Conservation (phyloP, 2,113 vertebrate genomes). For the Onychostruthus taczanowskii region DNA sequence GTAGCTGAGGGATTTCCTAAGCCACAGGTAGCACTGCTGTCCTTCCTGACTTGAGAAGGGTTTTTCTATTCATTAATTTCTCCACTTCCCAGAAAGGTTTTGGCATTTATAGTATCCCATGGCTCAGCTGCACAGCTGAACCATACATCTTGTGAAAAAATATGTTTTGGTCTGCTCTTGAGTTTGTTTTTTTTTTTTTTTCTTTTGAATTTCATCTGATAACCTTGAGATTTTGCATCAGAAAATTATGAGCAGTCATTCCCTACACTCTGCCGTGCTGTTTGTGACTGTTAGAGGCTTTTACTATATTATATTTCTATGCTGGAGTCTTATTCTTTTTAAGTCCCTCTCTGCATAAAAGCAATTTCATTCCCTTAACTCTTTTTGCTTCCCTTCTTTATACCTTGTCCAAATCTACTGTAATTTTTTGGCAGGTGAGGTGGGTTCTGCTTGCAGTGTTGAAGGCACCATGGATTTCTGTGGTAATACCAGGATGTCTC, state of each 20-base stretch:
- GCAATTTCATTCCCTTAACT: neutral
- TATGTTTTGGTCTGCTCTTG: neutral
- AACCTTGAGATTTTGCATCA: neutral
- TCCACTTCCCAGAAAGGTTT: neutral
- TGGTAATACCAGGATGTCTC: neutral
- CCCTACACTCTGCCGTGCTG: neutral
- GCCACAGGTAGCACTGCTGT: neutral
- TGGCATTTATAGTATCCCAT: neutral
- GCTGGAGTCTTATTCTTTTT: neutral
- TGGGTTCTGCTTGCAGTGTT: neutral
- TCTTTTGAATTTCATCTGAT: neutral
- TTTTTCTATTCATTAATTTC: neutral
- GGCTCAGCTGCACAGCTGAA: neutral
- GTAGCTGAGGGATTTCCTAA: neutral
- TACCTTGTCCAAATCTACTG: neutral
- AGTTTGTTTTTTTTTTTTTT: neutral
- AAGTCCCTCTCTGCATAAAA: neutral
- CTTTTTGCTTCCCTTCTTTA: neutral
- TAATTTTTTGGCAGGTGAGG: neutral
- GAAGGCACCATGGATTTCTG: neutral
- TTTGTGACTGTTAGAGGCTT: neutral
- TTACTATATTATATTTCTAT: neutral
- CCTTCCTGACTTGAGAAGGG: neutral
- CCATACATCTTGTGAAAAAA: neutral
- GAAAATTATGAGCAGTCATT: neutral